Conservation (phyloP, 2,113 vertebrate species). For the Saimiri boliviensis region DNA sequence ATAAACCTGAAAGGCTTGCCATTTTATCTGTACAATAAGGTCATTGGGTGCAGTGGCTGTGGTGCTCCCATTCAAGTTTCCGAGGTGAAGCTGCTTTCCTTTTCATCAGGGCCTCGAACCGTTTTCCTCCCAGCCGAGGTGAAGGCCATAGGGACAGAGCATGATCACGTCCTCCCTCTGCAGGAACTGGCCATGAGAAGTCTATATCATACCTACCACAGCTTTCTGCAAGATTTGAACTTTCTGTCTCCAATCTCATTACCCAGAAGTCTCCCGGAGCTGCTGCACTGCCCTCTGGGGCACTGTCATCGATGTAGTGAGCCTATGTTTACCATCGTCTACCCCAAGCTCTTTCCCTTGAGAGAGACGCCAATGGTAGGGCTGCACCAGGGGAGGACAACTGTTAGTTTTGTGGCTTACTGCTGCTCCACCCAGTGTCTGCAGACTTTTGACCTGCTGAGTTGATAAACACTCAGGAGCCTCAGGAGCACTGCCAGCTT, state of each 20-base stretch:
- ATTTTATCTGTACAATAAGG: too few species aligned
- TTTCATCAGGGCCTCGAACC: slow-evolving; percentile 86
- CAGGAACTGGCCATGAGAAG: slow-evolving; percentile 94
- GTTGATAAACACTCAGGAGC: slow-evolving; percentile 86
- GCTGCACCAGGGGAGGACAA: slow-evolving; percentile 95
- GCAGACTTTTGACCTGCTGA: slow-evolving; percentile 94
- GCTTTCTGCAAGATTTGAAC: slow-evolving; percentile 85
- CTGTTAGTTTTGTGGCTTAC: slow-evolving; percentile 97
- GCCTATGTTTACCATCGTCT: slow-evolving; percentile 98
- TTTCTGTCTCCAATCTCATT: slow-evolving; percentile 89
- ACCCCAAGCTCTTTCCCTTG: slow-evolving; percentile 96
- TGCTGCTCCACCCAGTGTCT: slow-evolving; percentile 98
- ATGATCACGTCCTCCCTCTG: slow-evolving; percentile 91
- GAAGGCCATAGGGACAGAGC: slow-evolving; percentile 91
- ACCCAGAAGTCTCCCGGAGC: slow-evolving; percentile 93
- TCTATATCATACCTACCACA: slow-evolving; percentile 86
- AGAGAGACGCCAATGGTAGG: slow-evolving; percentile 95
- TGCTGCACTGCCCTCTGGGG: slow-evolving; percentile 93
- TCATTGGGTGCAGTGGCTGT: too few species aligned
- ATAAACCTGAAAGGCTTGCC: too few species aligned
- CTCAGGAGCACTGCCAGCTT: slow-evolving; percentile 76
- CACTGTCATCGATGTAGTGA: slow-evolving; percentile 98
- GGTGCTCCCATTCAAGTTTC: slow-evolving; percentile 87
- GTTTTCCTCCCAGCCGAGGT: slow-evolving; percentile 94
- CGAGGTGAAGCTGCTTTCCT: slow-evolving; percentile 87